Evolutionary conservation across 2,888 invertebrate species (phyloP), one percentile per base, ranked within the genome.

Genomic region (Cephus spinipes): DNA sequence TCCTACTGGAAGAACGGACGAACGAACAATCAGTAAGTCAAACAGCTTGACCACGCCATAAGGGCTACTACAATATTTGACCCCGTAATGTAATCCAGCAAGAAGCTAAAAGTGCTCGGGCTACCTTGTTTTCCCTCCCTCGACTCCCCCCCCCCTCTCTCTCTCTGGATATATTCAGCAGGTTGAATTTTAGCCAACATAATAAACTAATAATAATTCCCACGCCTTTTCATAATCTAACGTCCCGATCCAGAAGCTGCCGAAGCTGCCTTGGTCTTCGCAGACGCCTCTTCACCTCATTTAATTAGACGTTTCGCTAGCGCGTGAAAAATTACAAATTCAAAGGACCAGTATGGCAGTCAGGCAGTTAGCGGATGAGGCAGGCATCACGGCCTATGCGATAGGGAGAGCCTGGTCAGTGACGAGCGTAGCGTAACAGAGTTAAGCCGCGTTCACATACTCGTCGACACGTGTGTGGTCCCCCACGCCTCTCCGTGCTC

Each of bases 21-120:
- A 40, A 68, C 71, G 77, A 80, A 81, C 78, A 83, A 82, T 83
- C 81, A 82, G 77, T 75, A 85, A 87, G 85, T 87, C 87, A 87
- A 87, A 88, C 84, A 86, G 80, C 79, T 85, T 82, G 83, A 83
- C 81, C 85, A 75, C 80, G 76, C 74, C 36, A 32, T 74, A 81
- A 84, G 84, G 84, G 84, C 80, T 83, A 80, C 82, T 85, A 80
- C 82, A 88, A 88, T 88, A 88, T 88, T 88, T 88, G 86, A 81
- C 75, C 77, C 77, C 80, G 79, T 85, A 87, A 86, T 86, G 86
- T 82, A 87, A 85, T 86, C 80, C 81, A 74, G 79, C 68, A 40
- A 73, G 73, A 68, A 35, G 32, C 74, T 23, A 69, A 77, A 73
- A 77, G 77, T 55, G 69, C 69, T 69, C 15, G 15, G 40, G 15